Evolutionary conservation across 92 coral and sea anemone species (phyloP).

Genomic region (Porites cylindrica): DNA sequence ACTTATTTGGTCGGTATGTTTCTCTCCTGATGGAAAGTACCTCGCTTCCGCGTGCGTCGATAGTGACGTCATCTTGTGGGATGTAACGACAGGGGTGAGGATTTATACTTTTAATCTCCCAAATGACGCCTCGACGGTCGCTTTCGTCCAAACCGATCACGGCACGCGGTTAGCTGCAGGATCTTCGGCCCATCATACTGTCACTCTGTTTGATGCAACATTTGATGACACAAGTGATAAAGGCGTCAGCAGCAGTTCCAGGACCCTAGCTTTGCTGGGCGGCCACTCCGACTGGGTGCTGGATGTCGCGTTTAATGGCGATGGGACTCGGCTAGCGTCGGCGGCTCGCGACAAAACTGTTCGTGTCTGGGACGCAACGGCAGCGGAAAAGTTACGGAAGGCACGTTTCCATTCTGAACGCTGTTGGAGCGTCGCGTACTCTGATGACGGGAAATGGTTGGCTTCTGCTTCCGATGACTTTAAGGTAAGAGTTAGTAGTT

Average conservation of each 20-base stretch:
- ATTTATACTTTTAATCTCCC: conserved; percentile 58
- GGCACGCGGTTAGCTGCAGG: conserved; percentile 70
- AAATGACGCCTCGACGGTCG: conserved; percentile 65
- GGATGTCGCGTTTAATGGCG: conserved; percentile 65
- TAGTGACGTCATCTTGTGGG: conserved; percentile 70
- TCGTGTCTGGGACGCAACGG: conserved; percentile 72
- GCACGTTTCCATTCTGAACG: conserved; percentile 73
- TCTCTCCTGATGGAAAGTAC: conserved; percentile 62
- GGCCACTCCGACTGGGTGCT: conserved; percentile 76
- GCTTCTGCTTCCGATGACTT: conserved; percentile 80
- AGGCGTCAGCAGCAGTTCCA: conserved; percentile 35
- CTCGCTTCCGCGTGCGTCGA: conserved; percentile 70
- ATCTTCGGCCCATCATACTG: conserved; percentile 71
- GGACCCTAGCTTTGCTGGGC: conserved; percentile 67
- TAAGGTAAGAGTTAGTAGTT: conserved; percentile 24
- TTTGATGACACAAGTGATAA: neutral
- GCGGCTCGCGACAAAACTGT: conserved; percentile 66
- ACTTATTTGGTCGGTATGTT: conserved; percentile 70
- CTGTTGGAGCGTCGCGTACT: conserved; percentile 75
- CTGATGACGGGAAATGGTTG: conserved; percentile 67
- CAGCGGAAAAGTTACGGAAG: conserved; percentile 64
- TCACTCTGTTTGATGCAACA: conserved; percentile 56
- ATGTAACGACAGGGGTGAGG: conserved; percentile 56
- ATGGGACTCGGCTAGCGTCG: conserved; percentile 62
- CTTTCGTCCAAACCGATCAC: conserved; percentile 49